Evolutionary conservation across 2,113 vertebrate species (phyloP).

Genomic region (Leuciscus idus): DNA sequence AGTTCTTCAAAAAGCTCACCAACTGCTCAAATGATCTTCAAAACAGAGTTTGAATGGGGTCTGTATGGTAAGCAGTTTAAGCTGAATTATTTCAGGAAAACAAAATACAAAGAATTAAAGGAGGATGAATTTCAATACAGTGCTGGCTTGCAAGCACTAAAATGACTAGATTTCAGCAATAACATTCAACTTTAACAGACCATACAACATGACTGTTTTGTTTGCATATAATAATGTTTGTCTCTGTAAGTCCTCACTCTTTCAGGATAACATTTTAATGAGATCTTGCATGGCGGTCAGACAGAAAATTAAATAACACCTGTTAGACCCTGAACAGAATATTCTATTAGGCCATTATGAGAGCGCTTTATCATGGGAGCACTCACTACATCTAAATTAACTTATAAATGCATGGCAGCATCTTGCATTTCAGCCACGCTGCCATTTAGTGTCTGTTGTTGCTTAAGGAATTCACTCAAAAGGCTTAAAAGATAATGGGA

Average conservation of each 20-base stretch:
- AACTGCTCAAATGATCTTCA: background rate
- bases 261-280: conserved; percentile 68
- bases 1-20: background rate
- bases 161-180: background rate
- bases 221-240: background rate
- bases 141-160: background rate
- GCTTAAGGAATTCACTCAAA: conserved; percentile 38
- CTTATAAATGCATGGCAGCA: conserved; percentile 54
- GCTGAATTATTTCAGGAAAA: background rate
- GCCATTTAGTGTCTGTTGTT: conserved; percentile 22
- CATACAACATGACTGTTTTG: conserved; percentile 37
- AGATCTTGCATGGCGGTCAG: conserved; percentile 71
- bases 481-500: conserved; percentile 36
- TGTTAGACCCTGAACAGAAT: conserved; percentile 65
- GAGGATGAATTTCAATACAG: background rate
- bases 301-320: conserved; percentile 73
- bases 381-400: conserved; percentile 62
- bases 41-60: background rate
- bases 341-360: conserved; percentile 64
- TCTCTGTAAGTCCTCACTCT: conserved; percentile 49
- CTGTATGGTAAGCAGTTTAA: background rate
- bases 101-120: background rate
- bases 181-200: background rate
- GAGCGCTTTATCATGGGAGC: conserved; percentile 45
- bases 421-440: conserved; percentile 30